phyloP scores from a whole-genome alignment of 2,113 vertebrate species.

The Gymnocephalus cernua region DNA sequence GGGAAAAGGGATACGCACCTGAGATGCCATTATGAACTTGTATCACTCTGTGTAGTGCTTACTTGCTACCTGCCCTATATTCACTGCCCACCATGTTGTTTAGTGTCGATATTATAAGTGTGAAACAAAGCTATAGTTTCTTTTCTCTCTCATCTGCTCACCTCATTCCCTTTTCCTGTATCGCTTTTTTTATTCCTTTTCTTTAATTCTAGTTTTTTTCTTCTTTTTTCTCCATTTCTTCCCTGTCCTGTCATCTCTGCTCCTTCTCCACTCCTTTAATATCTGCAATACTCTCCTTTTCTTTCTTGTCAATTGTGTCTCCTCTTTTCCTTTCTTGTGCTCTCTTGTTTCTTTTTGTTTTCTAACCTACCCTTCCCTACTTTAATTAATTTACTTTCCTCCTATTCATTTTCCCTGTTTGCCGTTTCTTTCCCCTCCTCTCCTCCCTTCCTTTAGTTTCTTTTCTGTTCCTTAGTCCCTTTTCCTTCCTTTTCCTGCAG shows the following conservation, averaged over 20 bases:
- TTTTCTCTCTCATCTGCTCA: neutral
- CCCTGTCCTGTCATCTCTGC: neutral
- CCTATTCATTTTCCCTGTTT: neutral
- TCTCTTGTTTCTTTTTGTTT: neutral
- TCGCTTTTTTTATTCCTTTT: no score
- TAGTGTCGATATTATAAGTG: neutral
- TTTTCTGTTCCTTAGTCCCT: neutral
- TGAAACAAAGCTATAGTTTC: neutral
- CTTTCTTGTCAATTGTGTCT: neutral
- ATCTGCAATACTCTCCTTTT: neutral
- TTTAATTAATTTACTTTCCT: neutral
- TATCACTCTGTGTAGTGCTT: neutral
- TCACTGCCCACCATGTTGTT: neutral
- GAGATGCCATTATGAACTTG: constrained; percentile 1
- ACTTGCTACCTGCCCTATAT: neutral
- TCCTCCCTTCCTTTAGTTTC: neutral
- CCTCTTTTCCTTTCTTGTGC: neutral
- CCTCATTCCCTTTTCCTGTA: neutral
- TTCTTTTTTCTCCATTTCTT: neutral
- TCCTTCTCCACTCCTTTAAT: neutral
- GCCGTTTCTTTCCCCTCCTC: neutral
- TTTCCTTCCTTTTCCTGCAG: constrained; percentile 13
- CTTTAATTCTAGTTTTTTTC: neutral
- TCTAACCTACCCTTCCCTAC: neutral
- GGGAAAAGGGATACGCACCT: neutral